These are phyloP conservation scores for Daktulosphaira vitifoliae DNA, from an alignment of 1,140 invertebrate species.

Conservation along the genomic window DNA sequence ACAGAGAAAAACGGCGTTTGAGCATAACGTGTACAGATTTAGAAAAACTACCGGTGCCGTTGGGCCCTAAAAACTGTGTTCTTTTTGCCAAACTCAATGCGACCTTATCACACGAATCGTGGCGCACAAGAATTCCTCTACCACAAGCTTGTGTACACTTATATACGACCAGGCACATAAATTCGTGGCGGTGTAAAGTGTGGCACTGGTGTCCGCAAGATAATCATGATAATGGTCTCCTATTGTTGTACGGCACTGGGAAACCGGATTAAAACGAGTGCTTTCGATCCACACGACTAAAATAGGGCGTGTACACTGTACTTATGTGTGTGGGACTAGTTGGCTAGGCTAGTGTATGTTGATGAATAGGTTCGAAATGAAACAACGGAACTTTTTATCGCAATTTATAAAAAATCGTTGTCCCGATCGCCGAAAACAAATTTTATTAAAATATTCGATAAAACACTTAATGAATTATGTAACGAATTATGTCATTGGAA, in stretches of 20 bases:
- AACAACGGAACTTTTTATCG: not conserved
- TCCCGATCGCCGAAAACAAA: no score
- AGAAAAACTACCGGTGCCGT: no score
- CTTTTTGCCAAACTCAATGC: no score
- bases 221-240: slow-evolving; percentile 19
- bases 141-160: not conserved
- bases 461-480: no score
- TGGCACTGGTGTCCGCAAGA: slow-evolving; percentile 17
- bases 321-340: slow-evolving; percentile 10
- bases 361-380: not conserved
- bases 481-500: no score
- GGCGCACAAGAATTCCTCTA: not conserved
- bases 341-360: not conserved
- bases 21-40: no score
- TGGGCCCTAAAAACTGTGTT: no score
- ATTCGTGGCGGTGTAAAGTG: not conserved
- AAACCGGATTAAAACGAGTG: slow-evolving; percentile 26
- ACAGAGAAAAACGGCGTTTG: no score
- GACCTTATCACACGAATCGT: not conserved
- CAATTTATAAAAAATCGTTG: not conserved
- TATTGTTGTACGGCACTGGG: slow-evolving; percentile 14
- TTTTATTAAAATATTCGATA: no score
- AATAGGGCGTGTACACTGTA: slow-evolving; percentile 15
- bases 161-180: not conserved
- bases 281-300: slow-evolving; percentile 20